A percentile compares a stretch with the other conserved stretches of the same genome.
Evolutionary conservation across 2,888 invertebrate genomes (phyloP).

Genomic region (Octodonta nipae): DNA sequence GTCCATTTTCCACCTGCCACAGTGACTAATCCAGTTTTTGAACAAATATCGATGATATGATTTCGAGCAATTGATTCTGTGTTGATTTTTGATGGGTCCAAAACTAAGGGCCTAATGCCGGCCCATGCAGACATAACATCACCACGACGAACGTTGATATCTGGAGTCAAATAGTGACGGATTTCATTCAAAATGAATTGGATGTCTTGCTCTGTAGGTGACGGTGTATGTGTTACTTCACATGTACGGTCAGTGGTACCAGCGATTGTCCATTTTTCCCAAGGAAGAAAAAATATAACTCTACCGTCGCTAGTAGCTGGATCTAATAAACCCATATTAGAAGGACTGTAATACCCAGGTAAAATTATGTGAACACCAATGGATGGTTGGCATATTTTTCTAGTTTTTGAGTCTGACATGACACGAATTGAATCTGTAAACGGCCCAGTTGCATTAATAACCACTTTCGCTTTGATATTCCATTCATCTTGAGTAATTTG

Average conservation of each 20-base stretch:
- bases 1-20: conserved; percentile 99
- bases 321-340: conserved; percentile 94
- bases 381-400: conserved; percentile 87
- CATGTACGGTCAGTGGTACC: conserved; percentile 97
- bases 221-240: conserved; percentile 80
- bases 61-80: conserved; percentile 96
- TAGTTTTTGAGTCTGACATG: conserved; percentile 78
- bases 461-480: conserved; percentile 77
- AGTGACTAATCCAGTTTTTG: conserved; percentile 78
- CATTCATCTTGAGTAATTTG: conserved; percentile 72
- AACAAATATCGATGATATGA: conserved; percentile 95
- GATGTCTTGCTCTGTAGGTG: conserved; percentile 94
- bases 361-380: conserved; percentile 96
- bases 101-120: conserved; percentile 92
- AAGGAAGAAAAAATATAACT: conserved; percentile 98
- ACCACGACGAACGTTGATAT: conserved; percentile 93
- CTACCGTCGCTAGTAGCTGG: conserved; percentile 96
- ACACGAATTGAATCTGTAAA: conserved; percentile 63
- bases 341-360: conserved; percentile 78
- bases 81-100: conserved; percentile 92
- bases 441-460: conserved; percentile 97
- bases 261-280: conserved; percentile 85
- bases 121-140: conserved; percentile 97
- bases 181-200: conserved; percentile 95
- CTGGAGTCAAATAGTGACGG: conserved; percentile 87